Percentiles rank a stretch among this genome's conserved stretches.
Evolutionary conservation across 2,113 vertebrate genomes (phyloP).

Genomic region (Ploceus nigricollis): DNA sequence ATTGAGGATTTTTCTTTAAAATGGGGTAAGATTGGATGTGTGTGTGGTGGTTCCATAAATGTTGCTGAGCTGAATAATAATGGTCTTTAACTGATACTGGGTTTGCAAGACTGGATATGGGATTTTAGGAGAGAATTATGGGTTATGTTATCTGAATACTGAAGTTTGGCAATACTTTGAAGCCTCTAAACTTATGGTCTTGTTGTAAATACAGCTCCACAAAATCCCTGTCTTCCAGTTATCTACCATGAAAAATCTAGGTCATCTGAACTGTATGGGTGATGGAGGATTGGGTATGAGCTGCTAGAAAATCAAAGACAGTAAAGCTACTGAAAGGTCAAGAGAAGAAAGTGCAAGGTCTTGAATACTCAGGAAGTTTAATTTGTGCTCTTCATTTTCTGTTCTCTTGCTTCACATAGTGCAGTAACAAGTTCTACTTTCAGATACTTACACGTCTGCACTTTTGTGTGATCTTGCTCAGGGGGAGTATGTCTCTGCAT

Average conservation of each 20-base stretch:
- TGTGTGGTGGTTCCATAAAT: background rate
- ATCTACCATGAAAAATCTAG: background rate
- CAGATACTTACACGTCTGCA: background rate
- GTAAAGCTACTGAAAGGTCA: background rate
- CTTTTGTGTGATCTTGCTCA: constrained; percentile 49
- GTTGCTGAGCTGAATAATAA: background rate
- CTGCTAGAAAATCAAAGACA: background rate
- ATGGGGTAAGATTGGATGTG: background rate
- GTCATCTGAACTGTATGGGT: background rate
- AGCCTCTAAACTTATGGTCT: background rate
- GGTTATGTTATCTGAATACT: background rate
- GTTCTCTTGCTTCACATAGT: background rate
- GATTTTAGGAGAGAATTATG: background rate
- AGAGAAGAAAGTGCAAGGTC: background rate
- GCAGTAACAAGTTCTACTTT: background rate
- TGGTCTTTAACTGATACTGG: background rate
- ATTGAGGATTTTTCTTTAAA: background rate
- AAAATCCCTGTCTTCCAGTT: background rate
- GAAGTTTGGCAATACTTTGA: background rate
- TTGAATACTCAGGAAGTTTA: background rate
- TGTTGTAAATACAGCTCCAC: background rate
- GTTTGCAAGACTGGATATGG: background rate
- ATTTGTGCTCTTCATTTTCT: background rate
- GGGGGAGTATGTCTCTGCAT: constrained; percentile 83
- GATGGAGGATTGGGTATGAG: background rate